A percentile compares a stretch with the other conserved stretches of the same genome.
Conservation (phyloP, 2,113 vertebrate genomes). For the Athene noctua region DNA sequence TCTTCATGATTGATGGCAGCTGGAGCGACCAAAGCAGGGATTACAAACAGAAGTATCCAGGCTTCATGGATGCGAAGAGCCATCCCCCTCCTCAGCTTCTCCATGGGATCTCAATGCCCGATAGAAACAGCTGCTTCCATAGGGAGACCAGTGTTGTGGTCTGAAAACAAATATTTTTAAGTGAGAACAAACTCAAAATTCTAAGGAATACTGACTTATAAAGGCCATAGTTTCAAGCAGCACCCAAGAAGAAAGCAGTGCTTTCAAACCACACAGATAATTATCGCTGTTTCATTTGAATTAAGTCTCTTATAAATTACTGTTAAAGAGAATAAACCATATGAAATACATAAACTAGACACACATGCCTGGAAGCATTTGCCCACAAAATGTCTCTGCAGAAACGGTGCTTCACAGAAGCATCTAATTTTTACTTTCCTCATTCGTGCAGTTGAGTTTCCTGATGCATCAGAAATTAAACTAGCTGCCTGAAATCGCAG, state of each 20-base stretch:
- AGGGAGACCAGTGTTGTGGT: conserved; percentile 64
- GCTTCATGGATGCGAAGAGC: conserved; percentile 85
- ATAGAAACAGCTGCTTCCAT: conserved; percentile 77
- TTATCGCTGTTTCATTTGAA: neutral
- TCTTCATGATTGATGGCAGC: conserved; percentile 91
- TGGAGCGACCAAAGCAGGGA: conserved; percentile 79
- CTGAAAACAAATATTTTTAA: conserved; percentile 73
- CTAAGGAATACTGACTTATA: neutral
- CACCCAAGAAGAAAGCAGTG: neutral
- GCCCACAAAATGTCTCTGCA: neutral
- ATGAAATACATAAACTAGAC: neutral
- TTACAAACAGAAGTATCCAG: conserved; percentile 86
- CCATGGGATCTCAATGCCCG: conserved; percentile 72
- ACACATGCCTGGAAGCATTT: neutral
- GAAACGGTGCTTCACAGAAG: neutral
- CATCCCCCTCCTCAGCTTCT: conserved; percentile 87
- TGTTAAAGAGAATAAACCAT: neutral
- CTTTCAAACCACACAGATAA: neutral
- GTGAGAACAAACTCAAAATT: conserved; percentile 51
- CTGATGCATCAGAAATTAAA: neutral
- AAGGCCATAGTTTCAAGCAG: neutral
- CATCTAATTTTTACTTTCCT: neutral
- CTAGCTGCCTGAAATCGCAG: neutral
- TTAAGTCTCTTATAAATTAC: neutral
- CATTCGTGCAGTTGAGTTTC: neutral